phyloP scores from a whole-genome alignment of 2,797 vertebrate species.

The Vultur gryphus region DNA sequence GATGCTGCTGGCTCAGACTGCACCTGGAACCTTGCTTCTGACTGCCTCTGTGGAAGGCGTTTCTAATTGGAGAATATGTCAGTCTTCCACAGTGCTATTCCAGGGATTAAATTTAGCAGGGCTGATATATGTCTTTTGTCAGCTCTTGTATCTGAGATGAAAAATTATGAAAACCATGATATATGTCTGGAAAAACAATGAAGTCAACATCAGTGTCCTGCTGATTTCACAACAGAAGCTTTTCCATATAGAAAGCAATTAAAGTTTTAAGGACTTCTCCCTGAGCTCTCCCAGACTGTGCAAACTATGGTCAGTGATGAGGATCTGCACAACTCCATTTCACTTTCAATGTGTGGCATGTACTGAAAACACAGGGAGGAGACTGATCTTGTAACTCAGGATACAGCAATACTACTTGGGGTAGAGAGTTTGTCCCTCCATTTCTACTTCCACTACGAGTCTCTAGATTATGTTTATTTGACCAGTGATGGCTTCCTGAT shows the following conservation, averaged over 20 bases:
- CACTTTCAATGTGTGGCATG: background rate
- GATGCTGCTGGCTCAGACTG: background rate
- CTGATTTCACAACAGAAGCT: background rate
- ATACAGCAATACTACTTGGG: background rate
- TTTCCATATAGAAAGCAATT: background rate
- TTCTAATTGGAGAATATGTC: background rate
- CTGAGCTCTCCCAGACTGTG: background rate
- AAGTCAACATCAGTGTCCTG: background rate
- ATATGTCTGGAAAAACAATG: background rate
- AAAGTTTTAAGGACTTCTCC: background rate
- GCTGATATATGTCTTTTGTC: background rate
- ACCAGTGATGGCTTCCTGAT: background rate
- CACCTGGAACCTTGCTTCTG: background rate
- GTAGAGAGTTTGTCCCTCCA: background rate
- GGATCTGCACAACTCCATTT: background rate
- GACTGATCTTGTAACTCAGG: background rate
- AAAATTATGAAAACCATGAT: background rate
- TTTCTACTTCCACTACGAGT: background rate
- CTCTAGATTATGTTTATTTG: background rate
- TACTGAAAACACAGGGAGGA: background rate
- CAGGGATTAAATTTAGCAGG: background rate
- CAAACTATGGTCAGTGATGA: background rate
- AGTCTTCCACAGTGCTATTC: background rate
- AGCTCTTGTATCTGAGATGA: background rate
- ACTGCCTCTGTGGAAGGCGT: background rate